Evolutionary conservation across 2,888 invertebrate species (phyloP), one percentile per base, ranked within the genome.

Genomic region (Lutraria lutraria): DNA sequence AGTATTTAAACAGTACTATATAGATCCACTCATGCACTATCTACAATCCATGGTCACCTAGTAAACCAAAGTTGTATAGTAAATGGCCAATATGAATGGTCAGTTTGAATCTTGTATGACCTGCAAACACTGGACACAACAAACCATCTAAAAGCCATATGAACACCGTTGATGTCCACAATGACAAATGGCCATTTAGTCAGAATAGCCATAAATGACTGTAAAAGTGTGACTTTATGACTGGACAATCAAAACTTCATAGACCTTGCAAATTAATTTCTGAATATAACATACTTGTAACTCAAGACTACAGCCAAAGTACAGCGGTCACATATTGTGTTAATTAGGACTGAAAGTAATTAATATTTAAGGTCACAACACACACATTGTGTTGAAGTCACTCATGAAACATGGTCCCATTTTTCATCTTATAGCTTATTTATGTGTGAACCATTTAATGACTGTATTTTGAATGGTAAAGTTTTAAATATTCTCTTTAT

Each of bases 141-240:
- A n/a, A 31, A 56, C 83, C 4, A 34, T 25, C 19, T 16, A 31
- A 76, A 76, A 31, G 19, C 34, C 19, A 34, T 76, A 76, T 34
- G 34, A n/a, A 83, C 76, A 88, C 52, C 82, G 85, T 85, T 76
- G 82, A 85, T 76, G 85, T 88, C 85, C 85, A 76, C 76, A 60
- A 29, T 89, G 89, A 89, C 87, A 89, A 89, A 89, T 89, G 87
- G 63, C 72, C 72, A 76, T 85, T 88, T 80, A 88, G 85, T 4
- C 29, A 81, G 29, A 80, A 56, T 63, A 56, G 56, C 85, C 81
- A 84, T 81, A 81, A 81, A 84, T 34, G 72, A 25, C 29, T 81
- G 81, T 88, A 84, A 85, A 81, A 34, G 81, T 81, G 84, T 56
- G 84, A 88, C 54, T 88, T 80, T 84, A 85, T 81, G 72, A 34